phyloP scores from a whole-genome alignment of 2,888 invertebrate genomes.

The Girardia tigrina region DNA sequence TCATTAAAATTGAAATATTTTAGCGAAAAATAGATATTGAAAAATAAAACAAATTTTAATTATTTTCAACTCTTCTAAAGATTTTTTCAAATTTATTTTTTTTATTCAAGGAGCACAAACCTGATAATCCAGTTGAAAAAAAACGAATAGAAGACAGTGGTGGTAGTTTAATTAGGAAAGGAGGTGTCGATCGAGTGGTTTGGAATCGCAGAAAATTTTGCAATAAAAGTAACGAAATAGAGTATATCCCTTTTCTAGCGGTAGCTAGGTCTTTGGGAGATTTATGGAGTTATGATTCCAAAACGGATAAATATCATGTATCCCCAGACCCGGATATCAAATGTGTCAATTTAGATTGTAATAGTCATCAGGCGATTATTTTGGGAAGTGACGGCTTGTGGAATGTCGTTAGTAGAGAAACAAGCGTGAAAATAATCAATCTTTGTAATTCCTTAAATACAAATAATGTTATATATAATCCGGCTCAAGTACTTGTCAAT shows the following conservation, averaged over 20 bases:
- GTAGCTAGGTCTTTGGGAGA: slow-evolving; percentile 89
- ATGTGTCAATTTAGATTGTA: slow-evolving; percentile 65
- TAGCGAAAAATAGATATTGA: no score
- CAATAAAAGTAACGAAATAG: slow-evolving; percentile 69
- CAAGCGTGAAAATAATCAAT: neutral
- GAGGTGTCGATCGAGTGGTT: slow-evolving; percentile 82
- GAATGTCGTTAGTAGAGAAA: slow-evolving; percentile 64
- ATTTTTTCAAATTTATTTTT: neutral
- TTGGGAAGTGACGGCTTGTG: slow-evolving; percentile 90
- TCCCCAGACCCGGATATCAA: slow-evolving; percentile 89
- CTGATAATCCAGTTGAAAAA: slow-evolving; percentile 71
- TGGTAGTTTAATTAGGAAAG: slow-evolving; percentile 57
- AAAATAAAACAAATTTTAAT: neutral
- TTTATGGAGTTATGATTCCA: slow-evolving; percentile 88
- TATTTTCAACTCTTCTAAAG: no score
- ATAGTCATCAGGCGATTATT: slow-evolving; percentile 63
- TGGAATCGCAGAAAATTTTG: slow-evolving; percentile 72
- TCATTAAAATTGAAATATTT: no score
- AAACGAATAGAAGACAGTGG: slow-evolving; percentile 60
- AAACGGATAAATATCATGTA: slow-evolving; percentile 78
- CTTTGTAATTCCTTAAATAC: slow-evolving; percentile 38
- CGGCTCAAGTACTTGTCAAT: slow-evolving; percentile 73
- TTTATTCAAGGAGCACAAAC: slow-evolving; percentile 68
- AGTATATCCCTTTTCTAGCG: slow-evolving; percentile 57
- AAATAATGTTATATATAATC: slow-evolving; percentile 58